Percentiles rank a stretch among this genome's conserved stretches.
These are phyloP conservation scores for Timandra comae DNA, from an alignment of 2,888 invertebrate species.

Conservation along the genomic window DNA sequence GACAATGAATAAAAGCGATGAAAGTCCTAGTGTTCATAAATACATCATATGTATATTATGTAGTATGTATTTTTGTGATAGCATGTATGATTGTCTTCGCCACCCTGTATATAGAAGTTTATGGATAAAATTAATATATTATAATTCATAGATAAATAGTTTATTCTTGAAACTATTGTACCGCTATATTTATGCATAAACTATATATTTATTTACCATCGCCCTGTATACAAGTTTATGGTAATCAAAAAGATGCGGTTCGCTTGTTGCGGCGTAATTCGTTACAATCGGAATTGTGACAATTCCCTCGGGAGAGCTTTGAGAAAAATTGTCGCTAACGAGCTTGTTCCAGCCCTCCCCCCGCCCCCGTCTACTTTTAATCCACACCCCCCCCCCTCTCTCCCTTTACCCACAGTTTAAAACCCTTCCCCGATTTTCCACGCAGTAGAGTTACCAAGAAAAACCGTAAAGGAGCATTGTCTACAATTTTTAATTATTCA, in stretches of 20 bases:
- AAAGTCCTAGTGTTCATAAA: too few species aligned
- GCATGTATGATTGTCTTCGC: too few species aligned
- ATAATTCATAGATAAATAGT: too few species aligned
- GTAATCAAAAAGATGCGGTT: slow-evolving; percentile 45
- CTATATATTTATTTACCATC: too few species aligned
- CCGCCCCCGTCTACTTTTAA: slow-evolving; percentile 50
- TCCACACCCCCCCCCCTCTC: slow-evolving; percentile 49
- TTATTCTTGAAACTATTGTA: too few species aligned
- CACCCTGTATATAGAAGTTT: too few species aligned
- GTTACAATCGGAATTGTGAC: slow-evolving; percentile 73
- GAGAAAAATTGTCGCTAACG: slow-evolving; percentile 75
- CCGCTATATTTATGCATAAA: too few species aligned
- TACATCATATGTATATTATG: too few species aligned
- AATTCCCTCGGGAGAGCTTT: slow-evolving; percentile 67
- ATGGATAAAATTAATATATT: too few species aligned
- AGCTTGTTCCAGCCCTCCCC: slow-evolving; percentile 44
- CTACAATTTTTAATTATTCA: slow-evolving; percentile 46
- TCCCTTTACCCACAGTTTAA: slow-evolving; percentile 69
- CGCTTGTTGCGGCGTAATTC: slow-evolving; percentile 62
- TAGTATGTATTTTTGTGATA: too few species aligned
- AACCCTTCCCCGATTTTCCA: slow-evolving; percentile 71
- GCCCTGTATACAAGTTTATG: slow-evolving; percentile 33
- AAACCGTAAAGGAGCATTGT: slow-evolving; percentile 48
- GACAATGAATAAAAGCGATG: too few species aligned
- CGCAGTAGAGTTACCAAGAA: slow-evolving; percentile 61